Evolutionary conservation across 2,113 vertebrate genomes (phyloP), one percentile per base, ranked within the genome.

Genomic region (Chaetodon trifascialis): DNA sequence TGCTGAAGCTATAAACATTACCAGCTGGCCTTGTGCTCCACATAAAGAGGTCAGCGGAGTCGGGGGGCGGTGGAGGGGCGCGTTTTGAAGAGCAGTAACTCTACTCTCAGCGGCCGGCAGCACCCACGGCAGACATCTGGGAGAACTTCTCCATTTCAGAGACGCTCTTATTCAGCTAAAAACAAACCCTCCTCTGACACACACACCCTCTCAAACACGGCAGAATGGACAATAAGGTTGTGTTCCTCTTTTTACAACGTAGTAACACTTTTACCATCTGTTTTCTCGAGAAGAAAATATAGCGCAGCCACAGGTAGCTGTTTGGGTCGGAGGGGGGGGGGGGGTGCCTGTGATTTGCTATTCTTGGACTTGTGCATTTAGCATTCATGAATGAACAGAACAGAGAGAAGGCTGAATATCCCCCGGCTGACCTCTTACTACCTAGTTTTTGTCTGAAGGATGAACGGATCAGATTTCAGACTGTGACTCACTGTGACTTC

Each of bases 121-220:
- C 88, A 82, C 85, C 89, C 81, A 44, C 74, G 62, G 84, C 87
- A 85, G 85, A 93, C 93, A 95, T 94, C 88, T 94, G 92, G 91
- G 89, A 84, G 76, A 79, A 94, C 92, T 92, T 94, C 93, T 94
- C 93, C 86, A 94, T 94, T 94, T 95, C 89, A 92, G 74, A 86
- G 88, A 87, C 74, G n/a, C 56, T 80, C 86, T 78, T 89, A 92
- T 78, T 92, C 89, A 90, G 83, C 92, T 86, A 86, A 93, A 93
- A 89, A 74, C 80, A 92, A 89, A 86, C 78, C 38, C 58, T 44
- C 46, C 56, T 59, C 70, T 54, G 19, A 60, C 79, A 71, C 30
- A 51, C 44, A 62, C 30, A 42, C 42, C 30, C 76, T 25, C 73
- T 79, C 51, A 84, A 79, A 86, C 69, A 79, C 38, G 11, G 25